Evolutionary conservation across 2,888 invertebrate genomes (phyloP), one percentile per base, ranked within the genome.

Genomic region (Blastobasis lacticolella): DNA sequence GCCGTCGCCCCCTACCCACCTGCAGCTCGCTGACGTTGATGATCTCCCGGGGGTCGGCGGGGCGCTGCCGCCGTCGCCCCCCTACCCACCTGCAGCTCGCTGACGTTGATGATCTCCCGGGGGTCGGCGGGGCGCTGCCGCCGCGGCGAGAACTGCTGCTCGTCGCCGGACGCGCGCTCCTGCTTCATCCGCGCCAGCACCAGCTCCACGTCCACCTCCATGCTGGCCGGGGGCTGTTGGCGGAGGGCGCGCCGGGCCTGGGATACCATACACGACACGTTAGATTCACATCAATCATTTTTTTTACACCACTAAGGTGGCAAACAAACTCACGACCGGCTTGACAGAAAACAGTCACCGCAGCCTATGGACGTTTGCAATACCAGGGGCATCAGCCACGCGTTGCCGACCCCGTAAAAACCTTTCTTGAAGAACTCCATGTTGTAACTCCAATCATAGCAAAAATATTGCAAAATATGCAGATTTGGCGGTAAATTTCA

Each of bases 1-100:
- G 37, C 87, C 88, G 23, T 88, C 88, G 88, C 0, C 79, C 82
- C 59, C 88, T 89, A 1, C 88, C 88, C 51, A 88, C 87, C 1
- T 85, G 82, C 1, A 88, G 57, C 7, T 87, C 75, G 46, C 87
- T 83, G 0, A 77, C 83, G 49, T 88, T 86, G 45, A 88, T 87
- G 0, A 80, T 49, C 6, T 84, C 81, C 38, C 81, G 81, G 50
- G n/a, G n/a, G 72, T 76, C 44, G 77, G 74, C 0, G 68, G 10
- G 5, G 36, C 7, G 45, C n/a, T 45, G 45, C 8, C 5, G 42
- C 4, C 42, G 8, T 8, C 4, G 9, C 9, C 7, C n/a, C n/a
- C 42, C n/a, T 42, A 8, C 23, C 23, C n/a, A 10, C 44, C 41
- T 40, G 41, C 41, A 40, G 9, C 41, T 40, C 7, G 6, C 9